Conservation (phyloP, 1,140 invertebrate genomes). For the Lepeophtheirus salmonis region DNA sequence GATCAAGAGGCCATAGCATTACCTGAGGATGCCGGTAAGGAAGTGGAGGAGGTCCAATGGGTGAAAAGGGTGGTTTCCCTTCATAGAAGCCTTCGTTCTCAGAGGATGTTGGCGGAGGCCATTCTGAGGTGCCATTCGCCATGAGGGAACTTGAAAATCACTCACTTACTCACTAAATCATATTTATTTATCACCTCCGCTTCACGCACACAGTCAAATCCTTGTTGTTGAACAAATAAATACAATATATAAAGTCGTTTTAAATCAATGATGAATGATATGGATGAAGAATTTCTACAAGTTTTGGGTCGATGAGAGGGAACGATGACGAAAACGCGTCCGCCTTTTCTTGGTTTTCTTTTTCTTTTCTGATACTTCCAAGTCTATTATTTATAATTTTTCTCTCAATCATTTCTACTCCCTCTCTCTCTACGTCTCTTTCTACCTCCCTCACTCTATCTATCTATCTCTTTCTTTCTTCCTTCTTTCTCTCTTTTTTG, state of each 20-base stretch:
- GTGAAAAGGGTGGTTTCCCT: neutral
- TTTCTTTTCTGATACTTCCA: too few species aligned
- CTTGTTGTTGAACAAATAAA: too few species aligned
- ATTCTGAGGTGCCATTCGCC: neutral
- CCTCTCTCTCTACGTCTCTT: neutral
- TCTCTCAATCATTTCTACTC: too few species aligned
- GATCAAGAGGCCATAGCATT: too few species aligned
- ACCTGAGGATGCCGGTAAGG: neutral
- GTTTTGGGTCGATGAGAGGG: too few species aligned
- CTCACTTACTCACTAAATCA: neutral
- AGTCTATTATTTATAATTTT: too few species aligned
- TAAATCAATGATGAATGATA: too few species aligned
- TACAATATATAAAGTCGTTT: too few species aligned
- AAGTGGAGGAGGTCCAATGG: neutral
- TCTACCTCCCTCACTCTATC: neutral
- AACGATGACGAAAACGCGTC: too few species aligned
- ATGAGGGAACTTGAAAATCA: neutral
- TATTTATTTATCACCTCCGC: neutral
- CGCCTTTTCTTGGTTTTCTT: too few species aligned
- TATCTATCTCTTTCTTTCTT: neutral
- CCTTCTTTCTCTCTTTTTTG: neutral
- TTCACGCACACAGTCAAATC: too few species aligned
- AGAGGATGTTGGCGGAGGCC: neutral
- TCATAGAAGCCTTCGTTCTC: neutral
- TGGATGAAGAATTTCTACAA: too few species aligned